A percentile compares a stretch with the other conserved stretches of the same genome.
phyloP scores from a whole-genome alignment of 2,113 vertebrate species.

The Dendropsophus ebraccatus region DNA sequence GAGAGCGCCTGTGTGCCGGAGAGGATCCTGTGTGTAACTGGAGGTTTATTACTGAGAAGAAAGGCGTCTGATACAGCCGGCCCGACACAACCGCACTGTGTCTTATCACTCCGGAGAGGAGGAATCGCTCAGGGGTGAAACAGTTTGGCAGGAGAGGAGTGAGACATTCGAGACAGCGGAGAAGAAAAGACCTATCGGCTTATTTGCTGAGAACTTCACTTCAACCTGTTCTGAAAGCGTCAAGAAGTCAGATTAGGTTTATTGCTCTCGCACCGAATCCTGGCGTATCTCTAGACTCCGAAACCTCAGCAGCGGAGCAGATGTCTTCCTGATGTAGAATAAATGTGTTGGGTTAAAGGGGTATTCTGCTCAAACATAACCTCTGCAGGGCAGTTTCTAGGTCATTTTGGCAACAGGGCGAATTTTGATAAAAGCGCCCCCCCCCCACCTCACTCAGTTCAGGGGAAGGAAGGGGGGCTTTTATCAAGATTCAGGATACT shows the following conservation, averaged over 20 bases:
- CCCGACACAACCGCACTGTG: conserved; percentile 37
- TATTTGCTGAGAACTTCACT: conserved; percentile 8
- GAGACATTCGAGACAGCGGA: conserved; percentile 22
- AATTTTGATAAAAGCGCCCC: no score
- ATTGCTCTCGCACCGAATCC: background rate
- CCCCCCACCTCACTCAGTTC: no score
- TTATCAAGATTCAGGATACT: no score
- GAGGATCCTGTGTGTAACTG: conserved; percentile 44
- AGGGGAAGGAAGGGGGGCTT: no score
- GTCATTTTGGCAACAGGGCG: no score
- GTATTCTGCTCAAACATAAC: no score
- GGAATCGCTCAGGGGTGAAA: conserved; percentile 37
- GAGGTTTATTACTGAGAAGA: conserved; percentile 27
- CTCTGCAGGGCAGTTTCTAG: no score
- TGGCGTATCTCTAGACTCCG: background rate
- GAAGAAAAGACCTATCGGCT: background rate
- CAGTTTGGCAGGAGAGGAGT: conserved; percentile 27
- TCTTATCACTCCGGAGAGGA: conserved; percentile 16
- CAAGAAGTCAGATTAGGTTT: conserved; percentile 1
- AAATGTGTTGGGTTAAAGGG: background rate
- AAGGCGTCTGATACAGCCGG: conserved; percentile 32
- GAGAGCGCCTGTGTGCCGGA: conserved; percentile 39
- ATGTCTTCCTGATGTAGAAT: background rate
- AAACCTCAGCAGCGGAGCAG: background rate
- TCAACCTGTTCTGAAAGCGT: conserved; percentile 29